A percentile compares a stretch with the other conserved stretches of the same genome.
Conservation (phyloP, 2,888 invertebrate genomes). For the Phania funesta region DNA sequence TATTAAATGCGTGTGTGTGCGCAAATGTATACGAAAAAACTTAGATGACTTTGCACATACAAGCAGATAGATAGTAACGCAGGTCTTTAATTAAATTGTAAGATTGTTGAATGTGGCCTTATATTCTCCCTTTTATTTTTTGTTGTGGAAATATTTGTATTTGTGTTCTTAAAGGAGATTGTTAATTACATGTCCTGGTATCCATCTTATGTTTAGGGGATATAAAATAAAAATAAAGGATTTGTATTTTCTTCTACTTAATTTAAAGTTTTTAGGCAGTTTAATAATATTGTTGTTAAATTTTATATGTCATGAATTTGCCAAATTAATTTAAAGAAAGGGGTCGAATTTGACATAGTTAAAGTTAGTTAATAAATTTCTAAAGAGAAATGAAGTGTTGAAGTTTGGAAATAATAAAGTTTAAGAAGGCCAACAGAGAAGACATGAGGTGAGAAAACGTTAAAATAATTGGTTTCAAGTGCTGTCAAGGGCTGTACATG, state of each 20-base stretch:
- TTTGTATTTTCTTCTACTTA: not conserved
- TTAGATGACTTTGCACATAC: constrained; percentile 13
- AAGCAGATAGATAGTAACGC: constrained; percentile 18
- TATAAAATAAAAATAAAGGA: constrained; percentile 9
- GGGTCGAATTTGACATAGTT: not conserved
- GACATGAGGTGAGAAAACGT: too few species aligned
- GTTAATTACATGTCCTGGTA: constrained; percentile 33
- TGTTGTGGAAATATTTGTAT: not conserved
- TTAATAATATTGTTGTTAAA: constrained; percentile 1
- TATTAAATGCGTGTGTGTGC: too few species aligned
- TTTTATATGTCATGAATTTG: constrained; percentile 24
- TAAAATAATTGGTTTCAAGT: too few species aligned
- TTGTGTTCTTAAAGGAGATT: constrained; percentile 31
- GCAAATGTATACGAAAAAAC: not conserved
- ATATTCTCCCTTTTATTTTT: constrained; percentile 20
- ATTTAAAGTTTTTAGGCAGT: constrained; percentile 17
- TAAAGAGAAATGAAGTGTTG: not conserved
- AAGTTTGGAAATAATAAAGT: too few species aligned
- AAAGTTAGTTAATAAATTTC: not conserved
- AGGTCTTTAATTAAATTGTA: constrained; percentile 58
- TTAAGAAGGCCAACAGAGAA: too few species aligned
- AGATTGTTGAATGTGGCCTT: constrained; percentile 50
- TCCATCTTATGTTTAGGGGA: not conserved
- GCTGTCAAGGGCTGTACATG: too few species aligned
- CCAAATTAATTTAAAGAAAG: not conserved